These are phyloP conservation scores for Sigmodon hispidus DNA, from an alignment of 2,113 vertebrate species.

Conservation along the genomic window DNA sequence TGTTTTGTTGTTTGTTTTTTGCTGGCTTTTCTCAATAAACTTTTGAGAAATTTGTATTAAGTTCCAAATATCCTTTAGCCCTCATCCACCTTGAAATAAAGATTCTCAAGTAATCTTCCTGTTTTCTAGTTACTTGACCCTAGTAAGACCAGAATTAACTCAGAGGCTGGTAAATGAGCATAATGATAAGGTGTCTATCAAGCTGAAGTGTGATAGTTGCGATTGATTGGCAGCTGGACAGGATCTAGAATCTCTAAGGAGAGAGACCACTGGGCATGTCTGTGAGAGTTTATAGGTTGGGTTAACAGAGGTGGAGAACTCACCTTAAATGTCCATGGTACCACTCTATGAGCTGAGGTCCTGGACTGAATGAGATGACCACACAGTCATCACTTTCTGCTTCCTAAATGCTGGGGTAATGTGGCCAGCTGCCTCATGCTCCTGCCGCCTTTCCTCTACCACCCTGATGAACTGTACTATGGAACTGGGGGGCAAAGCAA, in stretches of 20 bases:
- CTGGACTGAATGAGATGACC: not conserved
- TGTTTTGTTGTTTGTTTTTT: too few species aligned
- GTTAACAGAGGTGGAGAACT: not conserved
- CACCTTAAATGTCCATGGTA: not conserved
- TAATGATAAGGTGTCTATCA: not conserved
- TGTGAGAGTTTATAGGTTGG: not conserved
- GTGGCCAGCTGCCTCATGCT: not conserved
- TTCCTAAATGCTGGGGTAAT: not conserved
- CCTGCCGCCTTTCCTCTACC: not conserved
- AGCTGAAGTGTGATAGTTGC: not conserved
- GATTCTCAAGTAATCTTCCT: not conserved
- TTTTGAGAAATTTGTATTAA: conserved; percentile 21
- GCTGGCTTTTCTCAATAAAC: conserved; percentile 33
- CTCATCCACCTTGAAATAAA: not conserved
- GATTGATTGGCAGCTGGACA: not conserved
- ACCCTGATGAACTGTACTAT: not conserved
- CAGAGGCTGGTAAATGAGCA: not conserved
- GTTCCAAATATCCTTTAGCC: conserved; percentile 20
- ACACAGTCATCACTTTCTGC: not conserved
- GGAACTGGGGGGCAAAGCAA: not conserved
- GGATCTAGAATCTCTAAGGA: not conserved
- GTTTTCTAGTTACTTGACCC: not conserved
- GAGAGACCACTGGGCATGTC: not conserved
- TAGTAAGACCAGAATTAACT: not conserved
- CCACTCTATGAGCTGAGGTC: not conserved